These are phyloP conservation scores for Agrenia bidenticulata DNA, from an alignment of 2,888 invertebrate genomes.

Conservation along the genomic window DNA sequence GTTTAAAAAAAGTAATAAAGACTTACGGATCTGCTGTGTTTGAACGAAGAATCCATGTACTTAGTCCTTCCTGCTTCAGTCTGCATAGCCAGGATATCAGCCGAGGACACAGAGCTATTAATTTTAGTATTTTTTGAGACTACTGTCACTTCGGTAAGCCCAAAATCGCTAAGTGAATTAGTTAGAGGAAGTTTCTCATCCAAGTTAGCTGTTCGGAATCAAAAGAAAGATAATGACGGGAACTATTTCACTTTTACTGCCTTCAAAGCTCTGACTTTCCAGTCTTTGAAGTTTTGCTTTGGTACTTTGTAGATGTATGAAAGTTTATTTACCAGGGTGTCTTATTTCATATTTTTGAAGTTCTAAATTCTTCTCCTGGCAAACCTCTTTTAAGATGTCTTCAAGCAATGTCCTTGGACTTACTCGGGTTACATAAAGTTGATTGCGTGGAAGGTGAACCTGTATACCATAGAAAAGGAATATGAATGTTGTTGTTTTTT, in stretches of 20 bases:
- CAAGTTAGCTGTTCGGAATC: conserved; percentile 60
- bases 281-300: too few species aligned
- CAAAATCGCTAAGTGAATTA: conserved; percentile 65
- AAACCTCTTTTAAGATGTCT: conserved; percentile 70
- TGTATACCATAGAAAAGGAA: too few species aligned
- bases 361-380: conserved; percentile 74
- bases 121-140: conserved; percentile 60
- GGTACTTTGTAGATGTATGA: too few species aligned
- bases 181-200: conserved; percentile 64
- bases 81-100: conserved; percentile 62
- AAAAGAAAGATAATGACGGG: neutral
- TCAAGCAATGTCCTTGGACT: conserved; percentile 69
- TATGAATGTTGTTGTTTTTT: too few species aligned
- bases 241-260: too few species aligned
- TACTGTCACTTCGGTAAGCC: conserved; percentile 66
- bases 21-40: conserved; percentile 57
- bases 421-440: conserved; percentile 74
- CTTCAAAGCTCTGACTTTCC: too few species aligned
- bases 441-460: conserved; percentile 76
- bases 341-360: conserved; percentile 72
- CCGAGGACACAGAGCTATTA: conserved; percentile 54
- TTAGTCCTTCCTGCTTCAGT: conserved; percentile 58
- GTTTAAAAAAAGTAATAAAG: too few species aligned
- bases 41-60: conserved; percentile 52
- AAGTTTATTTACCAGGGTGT: conserved; percentile 64